Percentiles rank a stretch among this genome's conserved stretches.
Conservation (phyloP, 2,888 invertebrate species). For the Amphipoea oculea region DNA sequence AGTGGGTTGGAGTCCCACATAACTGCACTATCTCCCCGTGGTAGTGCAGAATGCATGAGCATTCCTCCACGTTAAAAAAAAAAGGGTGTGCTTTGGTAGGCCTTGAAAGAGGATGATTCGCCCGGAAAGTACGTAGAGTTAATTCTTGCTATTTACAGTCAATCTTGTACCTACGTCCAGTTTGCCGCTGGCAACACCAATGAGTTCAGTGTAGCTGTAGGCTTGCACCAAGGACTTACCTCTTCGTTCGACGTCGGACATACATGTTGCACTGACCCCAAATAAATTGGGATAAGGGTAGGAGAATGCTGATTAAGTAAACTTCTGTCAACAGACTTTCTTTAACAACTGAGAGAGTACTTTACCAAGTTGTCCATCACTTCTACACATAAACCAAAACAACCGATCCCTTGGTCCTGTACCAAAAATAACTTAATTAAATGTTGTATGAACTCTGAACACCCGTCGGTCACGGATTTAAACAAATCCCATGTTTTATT, state of each 20-base stretch:
- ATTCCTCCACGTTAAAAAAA: too few relatives aligned
- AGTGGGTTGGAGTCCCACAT: too few relatives aligned
- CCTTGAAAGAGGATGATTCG: background rate
- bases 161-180: background rate
- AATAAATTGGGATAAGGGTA: background rate
- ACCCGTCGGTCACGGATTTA: conserved; percentile 51
- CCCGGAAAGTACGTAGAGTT: background rate
- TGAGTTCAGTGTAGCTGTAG: background rate
- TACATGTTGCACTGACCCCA: background rate
- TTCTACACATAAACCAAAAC: background rate
- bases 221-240: background rate
- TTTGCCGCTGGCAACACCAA: background rate
- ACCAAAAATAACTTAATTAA: conserved; percentile 51
- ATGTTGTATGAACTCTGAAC: conserved; percentile 47
- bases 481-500: conserved; percentile 72
- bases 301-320: background rate
- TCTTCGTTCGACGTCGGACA: background rate
- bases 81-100: background rate
- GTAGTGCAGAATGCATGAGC: too few relatives aligned
- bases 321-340: background rate
- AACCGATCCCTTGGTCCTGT: background rate
- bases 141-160: background rate
- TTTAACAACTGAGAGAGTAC: background rate
- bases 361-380: background rate
- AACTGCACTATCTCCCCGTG: too few relatives aligned